These are phyloP conservation scores for Chrysemys picta DNA, from an alignment of 2,113 vertebrate genomes.

Conservation along the genomic window DNA sequence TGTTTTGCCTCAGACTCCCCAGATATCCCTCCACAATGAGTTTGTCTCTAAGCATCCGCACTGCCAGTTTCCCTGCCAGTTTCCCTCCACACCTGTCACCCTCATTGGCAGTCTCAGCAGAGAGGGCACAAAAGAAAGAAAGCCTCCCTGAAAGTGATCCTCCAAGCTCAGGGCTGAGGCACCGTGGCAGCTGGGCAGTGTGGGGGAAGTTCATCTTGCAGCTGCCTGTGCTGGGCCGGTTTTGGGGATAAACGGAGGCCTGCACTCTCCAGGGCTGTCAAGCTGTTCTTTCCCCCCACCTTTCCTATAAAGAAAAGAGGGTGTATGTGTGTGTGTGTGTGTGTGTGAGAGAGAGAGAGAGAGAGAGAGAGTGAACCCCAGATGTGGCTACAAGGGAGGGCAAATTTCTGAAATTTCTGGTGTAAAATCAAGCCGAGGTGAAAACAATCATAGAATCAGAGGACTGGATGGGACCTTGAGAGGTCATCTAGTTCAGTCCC, in stretches of 20 bases:
- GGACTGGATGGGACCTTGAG: too few relatives aligned
- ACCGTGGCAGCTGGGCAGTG: not conserved
- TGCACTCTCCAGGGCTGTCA: not conserved
- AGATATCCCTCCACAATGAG: too few relatives aligned
- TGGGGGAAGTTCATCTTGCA: not conserved
- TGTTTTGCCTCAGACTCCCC: too few relatives aligned
- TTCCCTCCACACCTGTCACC: not conserved
- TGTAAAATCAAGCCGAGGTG: not conserved
- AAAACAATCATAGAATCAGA: not conserved
- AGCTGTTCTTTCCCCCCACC: not conserved
- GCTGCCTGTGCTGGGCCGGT: not conserved
- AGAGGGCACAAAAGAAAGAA: not conserved
- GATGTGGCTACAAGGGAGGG: not conserved
- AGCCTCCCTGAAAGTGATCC: not conserved
- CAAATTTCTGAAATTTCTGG: not conserved
- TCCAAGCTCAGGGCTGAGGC: not conserved
- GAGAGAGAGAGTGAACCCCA: not conserved
- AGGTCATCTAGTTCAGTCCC: too few relatives aligned
- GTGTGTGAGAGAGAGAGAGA: too few relatives aligned
- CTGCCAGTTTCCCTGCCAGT: not conserved
- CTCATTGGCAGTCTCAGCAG: not conserved
- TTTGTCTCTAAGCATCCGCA: not conserved
- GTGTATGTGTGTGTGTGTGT: too few relatives aligned
- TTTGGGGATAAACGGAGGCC: not conserved
- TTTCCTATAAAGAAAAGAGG: too few relatives aligned